Percentiles rank a stretch among this genome's conserved stretches.
These are phyloP conservation scores for Oreochromis tanganicae DNA, from an alignment of 2,113 vertebrate genomes.

Conservation along the genomic window DNA sequence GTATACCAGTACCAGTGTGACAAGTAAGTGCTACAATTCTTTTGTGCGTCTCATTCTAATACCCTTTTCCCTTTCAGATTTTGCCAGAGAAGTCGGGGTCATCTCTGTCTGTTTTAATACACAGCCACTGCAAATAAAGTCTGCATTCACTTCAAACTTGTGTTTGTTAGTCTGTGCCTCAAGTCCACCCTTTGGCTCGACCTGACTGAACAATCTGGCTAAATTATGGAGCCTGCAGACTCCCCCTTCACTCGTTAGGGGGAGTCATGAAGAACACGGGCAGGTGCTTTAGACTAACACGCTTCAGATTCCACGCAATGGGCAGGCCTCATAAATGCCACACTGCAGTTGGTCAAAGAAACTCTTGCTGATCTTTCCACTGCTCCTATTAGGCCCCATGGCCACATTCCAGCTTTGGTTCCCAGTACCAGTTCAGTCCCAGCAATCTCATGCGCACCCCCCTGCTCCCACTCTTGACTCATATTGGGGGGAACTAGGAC, in stretches of 20 bases:
- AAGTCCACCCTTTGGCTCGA: background rate
- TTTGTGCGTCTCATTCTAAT: background rate
- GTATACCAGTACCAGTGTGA: background rate
- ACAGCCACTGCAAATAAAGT: background rate
- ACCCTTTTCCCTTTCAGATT: background rate
- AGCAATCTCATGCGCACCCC: too few species aligned
- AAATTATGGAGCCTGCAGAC: background rate
- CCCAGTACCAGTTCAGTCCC: too few species aligned
- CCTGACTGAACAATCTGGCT: background rate
- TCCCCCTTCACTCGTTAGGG: background rate
- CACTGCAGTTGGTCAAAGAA: too few species aligned
- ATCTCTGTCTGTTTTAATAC: background rate
- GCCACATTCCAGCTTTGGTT: too few species aligned
- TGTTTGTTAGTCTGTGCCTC: background rate
- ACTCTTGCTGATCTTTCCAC: too few species aligned
- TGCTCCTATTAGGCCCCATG: too few species aligned
- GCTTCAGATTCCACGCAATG: too few species aligned
- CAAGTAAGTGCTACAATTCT: background rate
- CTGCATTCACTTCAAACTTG: background rate
- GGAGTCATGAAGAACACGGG: background rate
- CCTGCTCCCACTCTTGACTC: too few species aligned
- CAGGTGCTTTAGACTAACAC: background rate
- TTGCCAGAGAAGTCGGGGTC: background rate
- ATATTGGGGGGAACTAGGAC: too few species aligned
- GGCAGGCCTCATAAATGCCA: too few species aligned